Percentiles rank a stretch among this genome's conserved stretches.
Evolutionary conservation across 2,797 vertebrate genomes (phyloP).

Genomic region (Cichlasoma orientale): DNA sequence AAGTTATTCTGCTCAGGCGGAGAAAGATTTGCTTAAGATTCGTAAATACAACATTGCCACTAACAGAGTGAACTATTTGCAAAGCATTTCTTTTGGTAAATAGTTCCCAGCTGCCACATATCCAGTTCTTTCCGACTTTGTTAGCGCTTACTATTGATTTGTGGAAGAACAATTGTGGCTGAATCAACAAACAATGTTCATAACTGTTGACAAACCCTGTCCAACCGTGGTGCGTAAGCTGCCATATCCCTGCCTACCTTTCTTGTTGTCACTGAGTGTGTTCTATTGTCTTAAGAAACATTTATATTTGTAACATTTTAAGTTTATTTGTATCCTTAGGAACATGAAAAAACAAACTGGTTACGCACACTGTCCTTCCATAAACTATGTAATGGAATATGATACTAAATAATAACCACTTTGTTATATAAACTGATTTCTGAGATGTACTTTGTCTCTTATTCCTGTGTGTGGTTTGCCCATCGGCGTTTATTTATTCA

Average conservation of each 20-base stretch:
- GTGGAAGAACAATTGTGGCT: conserved; percentile 46
- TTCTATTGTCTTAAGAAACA: conserved; percentile 78
- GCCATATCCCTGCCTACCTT: conserved; percentile 77
- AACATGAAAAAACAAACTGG: conserved; percentile 62
- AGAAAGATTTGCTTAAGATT: conserved; percentile 46
- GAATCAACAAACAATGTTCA: conserved; percentile 60
- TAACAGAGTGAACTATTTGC: conserved; percentile 74
- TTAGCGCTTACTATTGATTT: conserved; percentile 65
- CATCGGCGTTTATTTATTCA: neutral
- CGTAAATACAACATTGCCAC: conserved; percentile 56
- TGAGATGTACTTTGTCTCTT: conserved; percentile 47
- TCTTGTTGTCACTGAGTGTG: conserved; percentile 61
- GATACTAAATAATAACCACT: conserved; percentile 82
- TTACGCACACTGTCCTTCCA: conserved; percentile 76
- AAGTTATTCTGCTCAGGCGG: conserved; percentile 50
- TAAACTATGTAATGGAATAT: conserved; percentile 74
- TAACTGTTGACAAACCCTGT: conserved; percentile 63
- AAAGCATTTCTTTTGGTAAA: conserved; percentile 60
- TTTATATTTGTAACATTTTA: conserved; percentile 85
- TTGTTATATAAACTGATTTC: conserved; percentile 80
- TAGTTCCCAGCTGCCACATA: conserved; percentile 71
- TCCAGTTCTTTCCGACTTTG: conserved; percentile 64
- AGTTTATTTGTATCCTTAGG: conserved; percentile 79
- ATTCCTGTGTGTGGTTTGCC: conserved; percentile 23
- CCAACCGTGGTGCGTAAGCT: conserved; percentile 53